Base-by-base conservation (phyloP, 2,888 invertebrate species). In the Podotricha telesiphe region DNA sequence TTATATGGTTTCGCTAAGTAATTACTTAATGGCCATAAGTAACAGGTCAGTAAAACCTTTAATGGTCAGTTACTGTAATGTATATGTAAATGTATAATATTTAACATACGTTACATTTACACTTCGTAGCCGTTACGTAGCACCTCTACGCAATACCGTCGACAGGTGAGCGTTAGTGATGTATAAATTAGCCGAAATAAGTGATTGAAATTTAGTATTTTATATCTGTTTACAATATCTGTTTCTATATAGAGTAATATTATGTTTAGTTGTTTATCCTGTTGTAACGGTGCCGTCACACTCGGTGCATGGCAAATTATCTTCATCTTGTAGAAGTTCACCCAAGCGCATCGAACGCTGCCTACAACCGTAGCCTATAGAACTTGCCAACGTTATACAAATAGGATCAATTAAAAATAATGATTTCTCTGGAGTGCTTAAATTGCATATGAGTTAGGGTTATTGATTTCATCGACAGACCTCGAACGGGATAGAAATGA, bases 51-150 rank as follows among this genome's bases (percentile, higher is more conserved):
- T 28, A 53, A 28, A 15, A 53, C 10, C 37, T 37, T 37, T 37
- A 8, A 8, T 37, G 7, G 10, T 10, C 37, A 37, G 6, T 37
- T 37, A 37, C 8, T 37, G 6, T n/a, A n/a, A n/a, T n/a, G n/a
- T n/a, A n/a, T 4, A 28, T 8, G 37, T 1, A 37, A 37, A 8
- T 6, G 10, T 8, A 37, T 37, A 37, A 28, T 42, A 42, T 13
- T 42, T 13, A 11, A 42, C 13, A 13, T 42, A 13, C 42, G 42
- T 61, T 20, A 22, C 8, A 45, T 28, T 48, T 65, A 45, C n/a
- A 20, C 22, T 45, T 55, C 69, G 89, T 89, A 89, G 90, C 86
- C 76, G 56, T 71, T 76, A 78, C 89, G 90, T 91, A 90, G 90
- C 83, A 74, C 76, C 68, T 80, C 89, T 89, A 90, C 89, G 87